Evolutionary conservation across 2,797 vertebrate genomes (phyloP).

Genomic region (Moxostoma hubbsi): DNA sequence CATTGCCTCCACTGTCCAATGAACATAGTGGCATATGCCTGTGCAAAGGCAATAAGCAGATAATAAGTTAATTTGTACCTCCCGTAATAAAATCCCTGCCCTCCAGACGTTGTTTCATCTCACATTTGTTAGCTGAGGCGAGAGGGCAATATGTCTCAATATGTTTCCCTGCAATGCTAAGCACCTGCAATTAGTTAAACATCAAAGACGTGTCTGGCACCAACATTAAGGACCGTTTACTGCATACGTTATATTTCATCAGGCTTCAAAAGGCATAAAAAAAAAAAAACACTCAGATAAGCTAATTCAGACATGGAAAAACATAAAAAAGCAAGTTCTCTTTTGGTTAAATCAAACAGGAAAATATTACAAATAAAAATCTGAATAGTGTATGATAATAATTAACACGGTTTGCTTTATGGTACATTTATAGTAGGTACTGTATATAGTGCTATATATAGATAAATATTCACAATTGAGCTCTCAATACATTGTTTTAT

Average conservation of each 20-base stretch:
- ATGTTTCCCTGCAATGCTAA: conserved; percentile 45
- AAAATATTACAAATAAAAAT: not conserved
- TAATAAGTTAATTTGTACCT: conserved; percentile 22
- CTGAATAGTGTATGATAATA: not conserved
- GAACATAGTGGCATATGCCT: conserved; percentile 31
- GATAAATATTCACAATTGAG: not conserved
- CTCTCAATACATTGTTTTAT: conserved; percentile 18
- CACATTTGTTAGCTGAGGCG: conserved; percentile 47
- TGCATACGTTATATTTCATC: conserved; percentile 27
- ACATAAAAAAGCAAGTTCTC: not conserved
- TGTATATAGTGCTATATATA: conserved; percentile 9
- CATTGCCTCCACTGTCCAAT: conserved; percentile 19
- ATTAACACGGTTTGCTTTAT: not conserved
- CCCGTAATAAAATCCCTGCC: conserved; percentile 52
- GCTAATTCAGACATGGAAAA: not conserved
- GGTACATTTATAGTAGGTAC: not conserved
- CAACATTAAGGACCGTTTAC: conserved; percentile 22
- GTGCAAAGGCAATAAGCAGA: conserved; percentile 36
- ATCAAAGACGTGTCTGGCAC: conserved; percentile 57
- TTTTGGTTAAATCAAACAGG: not conserved
- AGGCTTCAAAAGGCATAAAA: conserved; percentile 37
- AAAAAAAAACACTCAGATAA: conserved; percentile 12
- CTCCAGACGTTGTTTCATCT: conserved; percentile 43
- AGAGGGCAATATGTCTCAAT: conserved; percentile 53
- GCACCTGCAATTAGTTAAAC: conserved; percentile 59